Percentiles rank a stretch among this genome's conserved stretches.
phyloP scores from a whole-genome alignment of 2,113 vertebrate genomes.

The Okapia johnstoni region DNA sequence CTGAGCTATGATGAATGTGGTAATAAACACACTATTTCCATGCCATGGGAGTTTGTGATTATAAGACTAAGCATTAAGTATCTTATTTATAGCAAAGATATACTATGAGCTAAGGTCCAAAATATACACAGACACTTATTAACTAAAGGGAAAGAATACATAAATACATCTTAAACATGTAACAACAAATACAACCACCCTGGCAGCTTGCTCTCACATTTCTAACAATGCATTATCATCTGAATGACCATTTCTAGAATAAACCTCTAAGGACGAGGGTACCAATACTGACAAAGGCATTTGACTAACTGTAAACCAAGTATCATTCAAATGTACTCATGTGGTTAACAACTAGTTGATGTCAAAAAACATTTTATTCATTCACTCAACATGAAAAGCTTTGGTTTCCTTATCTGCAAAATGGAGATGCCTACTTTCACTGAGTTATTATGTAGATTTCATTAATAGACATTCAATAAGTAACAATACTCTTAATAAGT shows the following conservation, averaged over 20 bases:
- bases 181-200: neutral
- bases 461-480: neutral
- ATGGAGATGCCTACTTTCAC: neutral
- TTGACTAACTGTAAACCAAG: neutral
- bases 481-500: neutral
- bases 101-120: neutral
- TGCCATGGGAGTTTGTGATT: neutral
- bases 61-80: neutral
- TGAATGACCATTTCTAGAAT: neutral
- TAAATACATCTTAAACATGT: neutral
- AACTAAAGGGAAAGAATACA: neutral
- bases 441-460: neutral
- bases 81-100: slow-evolving; percentile 36
- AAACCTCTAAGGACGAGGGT: neutral
- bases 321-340: neutral
- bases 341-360: neutral
- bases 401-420: neutral
- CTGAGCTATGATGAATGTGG: slow-evolving; percentile 20
- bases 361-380: slow-evolving; percentile 17
- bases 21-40: slow-evolving; percentile 2
- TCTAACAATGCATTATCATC: neutral
- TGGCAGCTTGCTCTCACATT: neutral
- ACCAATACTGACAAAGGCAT: neutral
- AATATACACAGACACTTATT: neutral
- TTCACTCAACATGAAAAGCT: neutral